Conservation (phyloP, 2,888 invertebrate genomes). For the Chrysolina americana region DNA sequence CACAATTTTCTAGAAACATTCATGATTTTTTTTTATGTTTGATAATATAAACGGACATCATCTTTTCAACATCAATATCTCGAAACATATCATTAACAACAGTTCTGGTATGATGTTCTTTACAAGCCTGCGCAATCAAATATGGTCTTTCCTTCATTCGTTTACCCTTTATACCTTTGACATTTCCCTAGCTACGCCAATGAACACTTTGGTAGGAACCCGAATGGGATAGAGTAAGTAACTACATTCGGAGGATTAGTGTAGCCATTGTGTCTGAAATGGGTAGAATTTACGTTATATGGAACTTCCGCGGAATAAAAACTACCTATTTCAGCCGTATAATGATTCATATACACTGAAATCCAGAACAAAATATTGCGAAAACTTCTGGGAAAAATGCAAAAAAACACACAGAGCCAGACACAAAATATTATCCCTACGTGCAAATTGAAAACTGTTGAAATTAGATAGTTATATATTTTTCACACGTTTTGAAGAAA, state of each 20-base stretch:
- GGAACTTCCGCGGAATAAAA: conserved; percentile 8
- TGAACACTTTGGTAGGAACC: conserved; percentile 39
- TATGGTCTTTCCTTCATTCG: background rate
- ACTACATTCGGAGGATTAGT: conserved; percentile 59
- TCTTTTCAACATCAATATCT: no score
- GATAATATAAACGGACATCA: no score
- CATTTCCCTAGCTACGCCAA: background rate
- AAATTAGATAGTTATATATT: no score
- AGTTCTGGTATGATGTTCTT: no score
- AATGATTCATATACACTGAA: background rate
- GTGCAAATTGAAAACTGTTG: no score
- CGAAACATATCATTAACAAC: no score
- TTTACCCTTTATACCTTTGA: background rate
- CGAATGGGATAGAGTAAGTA: conserved; percentile 50
- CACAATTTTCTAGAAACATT: no score
- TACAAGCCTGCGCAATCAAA: no score
- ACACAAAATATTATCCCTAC: no score
- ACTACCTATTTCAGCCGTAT: background rate
- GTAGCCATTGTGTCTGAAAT: conserved; percentile 51
- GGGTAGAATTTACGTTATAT: conserved; percentile 38
- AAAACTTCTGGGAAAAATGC: background rate
- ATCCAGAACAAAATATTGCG: no score
- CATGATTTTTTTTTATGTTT: no score
- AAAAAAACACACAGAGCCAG: background rate
- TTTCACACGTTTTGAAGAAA: no score